Evolutionary conservation across 2,113 vertebrate genomes (phyloP).

Genomic region (Nothocercus nigrocapillus): DNA sequence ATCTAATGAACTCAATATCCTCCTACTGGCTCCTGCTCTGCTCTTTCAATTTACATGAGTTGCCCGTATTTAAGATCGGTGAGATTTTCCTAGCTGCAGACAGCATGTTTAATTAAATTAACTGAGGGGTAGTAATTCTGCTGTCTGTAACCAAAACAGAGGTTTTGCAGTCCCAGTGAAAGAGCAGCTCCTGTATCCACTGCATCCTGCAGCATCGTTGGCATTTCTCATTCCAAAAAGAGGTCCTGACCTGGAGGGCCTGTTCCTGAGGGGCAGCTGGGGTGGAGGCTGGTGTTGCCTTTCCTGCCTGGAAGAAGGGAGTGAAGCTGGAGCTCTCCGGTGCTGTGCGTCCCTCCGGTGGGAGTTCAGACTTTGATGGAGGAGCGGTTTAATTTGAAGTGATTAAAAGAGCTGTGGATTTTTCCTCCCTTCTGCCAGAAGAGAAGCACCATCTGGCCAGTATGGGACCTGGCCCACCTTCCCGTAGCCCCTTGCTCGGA

Average conservation of each 20-base stretch:
- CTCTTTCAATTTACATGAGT: neutral
- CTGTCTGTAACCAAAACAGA: neutral
- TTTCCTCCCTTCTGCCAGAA: neutral
- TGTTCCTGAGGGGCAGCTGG: fast-evolving
- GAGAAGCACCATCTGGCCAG: neutral
- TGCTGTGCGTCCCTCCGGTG: neutral
- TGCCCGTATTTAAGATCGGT: neutral
- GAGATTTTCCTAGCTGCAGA: neutral
- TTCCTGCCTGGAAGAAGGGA: neutral
- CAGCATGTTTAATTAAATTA: neutral
- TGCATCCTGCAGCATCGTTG: neutral
- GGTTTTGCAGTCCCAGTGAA: neutral
- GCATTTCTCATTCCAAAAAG: neutral
- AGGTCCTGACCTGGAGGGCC: neutral
- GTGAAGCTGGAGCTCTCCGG: neutral
- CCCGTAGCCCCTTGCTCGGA: neutral
- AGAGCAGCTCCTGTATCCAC: neutral
- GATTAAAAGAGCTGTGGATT: neutral
- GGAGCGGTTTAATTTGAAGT: neutral
- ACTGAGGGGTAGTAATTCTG: neutral
- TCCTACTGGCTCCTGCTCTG: neutral
- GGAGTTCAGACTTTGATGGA: constrained; percentile 4
- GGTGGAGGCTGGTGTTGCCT: neutral
- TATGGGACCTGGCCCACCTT: neutral
- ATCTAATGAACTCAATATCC: neutral